A percentile compares a stretch with the other conserved stretches of the same genome.
Conservation (phyloP, 2,797 vertebrate genomes). For the Phataginus tricuspis region DNA sequence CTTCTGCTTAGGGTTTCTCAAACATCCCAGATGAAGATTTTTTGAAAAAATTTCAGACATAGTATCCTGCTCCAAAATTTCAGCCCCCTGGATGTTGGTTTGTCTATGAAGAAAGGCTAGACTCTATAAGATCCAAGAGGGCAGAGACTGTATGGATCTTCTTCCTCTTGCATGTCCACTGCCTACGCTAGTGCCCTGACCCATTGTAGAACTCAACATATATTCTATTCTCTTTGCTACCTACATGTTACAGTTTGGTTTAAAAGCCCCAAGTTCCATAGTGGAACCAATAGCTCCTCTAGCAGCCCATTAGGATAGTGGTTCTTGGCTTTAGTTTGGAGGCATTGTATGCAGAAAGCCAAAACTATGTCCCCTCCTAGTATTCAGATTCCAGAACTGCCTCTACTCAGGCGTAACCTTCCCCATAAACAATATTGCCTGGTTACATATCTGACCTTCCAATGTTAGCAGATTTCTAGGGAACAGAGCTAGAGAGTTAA, state of each 20-base stretch:
- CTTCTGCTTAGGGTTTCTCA: conserved; percentile 23
- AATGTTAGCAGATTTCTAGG: background rate
- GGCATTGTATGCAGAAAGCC: background rate
- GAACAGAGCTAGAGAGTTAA: background rate
- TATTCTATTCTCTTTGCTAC: background rate
- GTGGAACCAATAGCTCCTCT: background rate
- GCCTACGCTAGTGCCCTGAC: background rate
- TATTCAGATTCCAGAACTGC: background rate
- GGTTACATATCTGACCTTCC: background rate
- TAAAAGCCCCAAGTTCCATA: background rate
- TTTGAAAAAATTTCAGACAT: background rate
- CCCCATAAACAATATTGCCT: background rate
- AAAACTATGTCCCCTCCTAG: background rate
- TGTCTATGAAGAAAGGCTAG: background rate
- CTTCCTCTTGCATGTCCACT: background rate
- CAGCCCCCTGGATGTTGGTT: background rate
- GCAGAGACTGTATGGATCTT: background rate
- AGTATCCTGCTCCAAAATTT: background rate
- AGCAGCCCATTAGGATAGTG: background rate
- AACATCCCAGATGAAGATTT: background rate
- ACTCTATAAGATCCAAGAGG: background rate
- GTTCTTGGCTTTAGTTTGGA: background rate
- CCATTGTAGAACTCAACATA: background rate
- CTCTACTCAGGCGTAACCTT: background rate
- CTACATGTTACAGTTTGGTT: background rate